Evolutionary conservation across 2,888 invertebrate species (phyloP).

Genomic region (Phytoseiulus persimilis): DNA sequence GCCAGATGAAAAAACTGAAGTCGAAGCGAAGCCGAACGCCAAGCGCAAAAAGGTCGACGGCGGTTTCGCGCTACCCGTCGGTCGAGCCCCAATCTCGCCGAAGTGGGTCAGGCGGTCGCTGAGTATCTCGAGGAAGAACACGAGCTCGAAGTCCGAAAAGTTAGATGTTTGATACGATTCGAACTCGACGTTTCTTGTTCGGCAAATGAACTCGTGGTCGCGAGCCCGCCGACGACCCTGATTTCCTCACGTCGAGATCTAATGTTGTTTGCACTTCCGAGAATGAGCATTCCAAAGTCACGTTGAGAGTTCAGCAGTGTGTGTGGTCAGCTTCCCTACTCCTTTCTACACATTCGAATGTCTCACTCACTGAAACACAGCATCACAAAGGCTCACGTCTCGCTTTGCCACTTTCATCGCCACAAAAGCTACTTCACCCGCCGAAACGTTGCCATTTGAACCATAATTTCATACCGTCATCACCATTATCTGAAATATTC

Average conservation of each 20-base stretch:
- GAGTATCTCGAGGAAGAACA: constrained; percentile 8
- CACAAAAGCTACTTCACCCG: background rate
- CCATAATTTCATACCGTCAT: background rate
- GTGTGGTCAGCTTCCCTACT: background rate
- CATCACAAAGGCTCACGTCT: background rate
- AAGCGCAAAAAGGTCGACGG: constrained; percentile 32
- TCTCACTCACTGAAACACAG: background rate
- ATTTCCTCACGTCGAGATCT: background rate
- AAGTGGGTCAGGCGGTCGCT: constrained; percentile 29
- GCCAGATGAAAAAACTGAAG: constrained; percentile 7
- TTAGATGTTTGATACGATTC: background rate
- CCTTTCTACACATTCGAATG: background rate
- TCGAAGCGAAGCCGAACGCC: background rate
- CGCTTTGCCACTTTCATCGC: background rate
- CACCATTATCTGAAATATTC: background rate
- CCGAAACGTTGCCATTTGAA: background rate
- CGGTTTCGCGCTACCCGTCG: constrained; percentile 25
- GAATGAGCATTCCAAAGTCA: background rate
- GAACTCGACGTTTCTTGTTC: background rate
- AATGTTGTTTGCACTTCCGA: background rate
- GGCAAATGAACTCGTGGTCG: background rate
- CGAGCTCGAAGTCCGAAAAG: constrained; percentile 12
- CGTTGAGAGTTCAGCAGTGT: background rate
- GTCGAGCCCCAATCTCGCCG: constrained; percentile 26
- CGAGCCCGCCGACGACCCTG: background rate